These are phyloP conservation scores for Catagonus wagneri DNA, from an alignment of 2,113 vertebrate genomes.

Conservation along the genomic window DNA sequence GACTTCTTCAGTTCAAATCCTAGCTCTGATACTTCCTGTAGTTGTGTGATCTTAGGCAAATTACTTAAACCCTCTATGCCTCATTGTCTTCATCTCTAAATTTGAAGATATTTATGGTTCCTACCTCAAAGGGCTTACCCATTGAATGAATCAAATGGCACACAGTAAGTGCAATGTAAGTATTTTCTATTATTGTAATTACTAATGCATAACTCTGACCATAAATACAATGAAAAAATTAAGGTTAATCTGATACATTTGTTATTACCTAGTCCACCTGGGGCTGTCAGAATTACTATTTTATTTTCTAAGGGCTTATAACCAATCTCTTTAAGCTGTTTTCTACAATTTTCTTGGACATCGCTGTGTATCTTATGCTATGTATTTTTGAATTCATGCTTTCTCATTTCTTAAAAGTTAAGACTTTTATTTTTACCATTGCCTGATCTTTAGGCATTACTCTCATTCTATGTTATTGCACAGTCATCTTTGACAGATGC, in stretches of 20 bases:
- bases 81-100: neutral
- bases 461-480: neutral
- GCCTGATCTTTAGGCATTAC: neutral
- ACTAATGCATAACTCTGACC: neutral
- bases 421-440: neutral
- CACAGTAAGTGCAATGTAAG: neutral
- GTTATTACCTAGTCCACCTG: neutral
- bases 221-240: neutral
- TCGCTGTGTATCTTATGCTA: neutral
- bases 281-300: neutral
- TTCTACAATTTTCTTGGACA: neutral
- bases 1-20: neutral
- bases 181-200: neutral
- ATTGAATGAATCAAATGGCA: neutral
- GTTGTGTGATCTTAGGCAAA: neutral
- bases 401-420: conserved; percentile 32
- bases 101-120: neutral
- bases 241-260: neutral
- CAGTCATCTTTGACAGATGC: neutral
- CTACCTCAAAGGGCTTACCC: neutral
- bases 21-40: neutral
- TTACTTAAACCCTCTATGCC: neutral
- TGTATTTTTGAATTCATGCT: neutral
- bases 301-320: neutral
- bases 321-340: neutral